Conservation (phyloP, 2,113 vertebrate species). For the Urocitellus parryii region DNA sequence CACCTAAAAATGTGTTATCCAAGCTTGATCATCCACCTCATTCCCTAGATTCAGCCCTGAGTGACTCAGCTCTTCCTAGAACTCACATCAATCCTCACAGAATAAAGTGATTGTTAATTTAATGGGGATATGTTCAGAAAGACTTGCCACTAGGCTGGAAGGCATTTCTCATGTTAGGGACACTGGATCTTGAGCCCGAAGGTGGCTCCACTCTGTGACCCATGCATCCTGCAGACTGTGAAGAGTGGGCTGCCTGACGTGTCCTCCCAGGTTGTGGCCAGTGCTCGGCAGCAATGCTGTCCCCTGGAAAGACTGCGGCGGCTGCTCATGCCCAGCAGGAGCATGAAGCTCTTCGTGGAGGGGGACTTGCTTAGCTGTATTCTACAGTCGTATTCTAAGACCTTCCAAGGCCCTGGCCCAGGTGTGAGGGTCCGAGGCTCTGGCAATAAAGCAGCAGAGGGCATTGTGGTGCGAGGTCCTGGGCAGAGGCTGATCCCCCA, state of each 20-base stretch:
- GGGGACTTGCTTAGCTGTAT: background rate
- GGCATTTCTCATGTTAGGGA: background rate
- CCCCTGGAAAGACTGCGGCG: background rate
- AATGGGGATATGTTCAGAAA: background rate
- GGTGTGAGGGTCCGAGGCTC: no score
- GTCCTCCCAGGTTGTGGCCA: accelerated
- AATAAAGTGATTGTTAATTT: background rate
- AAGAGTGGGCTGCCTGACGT: accelerated
- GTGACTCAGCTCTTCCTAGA: background rate
- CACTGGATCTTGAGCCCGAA: background rate
- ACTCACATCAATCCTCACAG: background rate
- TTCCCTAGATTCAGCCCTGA: background rate
- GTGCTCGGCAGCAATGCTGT: no score
- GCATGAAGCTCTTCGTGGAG: background rate
- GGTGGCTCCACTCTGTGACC: background rate
- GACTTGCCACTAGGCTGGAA: background rate
- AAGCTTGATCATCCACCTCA: background rate
- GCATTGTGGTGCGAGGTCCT: accelerated
- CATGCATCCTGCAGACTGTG: accelerated
- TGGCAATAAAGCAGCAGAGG: background rate
- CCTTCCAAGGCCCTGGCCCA: background rate
- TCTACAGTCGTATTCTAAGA: background rate
- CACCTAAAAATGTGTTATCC: background rate
- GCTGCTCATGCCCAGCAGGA: background rate
- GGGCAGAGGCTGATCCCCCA: no score